Evolutionary conservation across 2,888 invertebrate genomes (phyloP), one percentile per base, ranked within the genome.

Genomic region (Actias luna): DNA sequence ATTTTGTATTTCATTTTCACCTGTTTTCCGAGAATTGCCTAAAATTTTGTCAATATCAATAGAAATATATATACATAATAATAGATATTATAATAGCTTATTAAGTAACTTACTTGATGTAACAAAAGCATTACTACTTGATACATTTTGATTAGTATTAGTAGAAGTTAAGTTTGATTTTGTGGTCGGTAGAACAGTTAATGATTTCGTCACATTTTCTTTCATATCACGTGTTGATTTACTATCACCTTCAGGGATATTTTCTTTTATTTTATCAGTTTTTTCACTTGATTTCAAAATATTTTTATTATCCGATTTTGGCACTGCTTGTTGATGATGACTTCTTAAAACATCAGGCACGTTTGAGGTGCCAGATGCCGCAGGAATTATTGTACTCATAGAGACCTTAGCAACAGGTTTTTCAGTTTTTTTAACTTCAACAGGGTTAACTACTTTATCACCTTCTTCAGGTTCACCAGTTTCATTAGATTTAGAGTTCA

Each of bases 391-490:
- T 4, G 18, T 58, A 36, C 36, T 58, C 7, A 25, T 14, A 64
- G 88, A 88, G 39, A 85, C 67, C 65, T 83, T 85, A 0, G 82
- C 77, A 22, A 83, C 66, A 2, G 83, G 81, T 78, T 88, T 87
- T 5, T 80, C 79, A 64, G 73, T 76, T 63, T 80, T 77, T 74
- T 82, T 75, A 1, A 67, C 33, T 22, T 76, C 73, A 18, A 70
- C 50, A 1, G 74, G 62, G 68, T 77, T 78, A 5, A 63, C 64
- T n/a, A 57, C 57, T 12, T 67, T 69, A 2, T 67, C 60, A 14
- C 73, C 63, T 67, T n/a, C n/a, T n/a, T 87, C 87, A 5, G 77
- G 75, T 78, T 91, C 91, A 0, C 87, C 88, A 7, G 88, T 89
- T 80, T 89, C 91, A 58, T 76, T 80, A n/a, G 86, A 82, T 68